Base-by-base conservation (phyloP, 2,888 invertebrate genomes). In the Nomada hirtipes region DNA sequence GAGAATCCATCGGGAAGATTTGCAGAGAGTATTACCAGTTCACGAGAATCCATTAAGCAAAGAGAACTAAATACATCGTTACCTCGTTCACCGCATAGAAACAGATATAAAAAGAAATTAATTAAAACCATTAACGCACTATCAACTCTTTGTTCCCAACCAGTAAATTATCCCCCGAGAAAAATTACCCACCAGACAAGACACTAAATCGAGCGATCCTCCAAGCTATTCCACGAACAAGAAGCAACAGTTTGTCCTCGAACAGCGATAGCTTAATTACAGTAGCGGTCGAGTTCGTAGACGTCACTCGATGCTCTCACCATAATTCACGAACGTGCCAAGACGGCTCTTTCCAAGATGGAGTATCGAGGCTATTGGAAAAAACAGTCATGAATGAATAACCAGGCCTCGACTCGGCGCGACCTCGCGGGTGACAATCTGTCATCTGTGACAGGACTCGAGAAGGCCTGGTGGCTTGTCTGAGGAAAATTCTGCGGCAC, bases 361-460 rank as follows among this genome's bases (percentile, higher is more conserved):
- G 52, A 53, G 47, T 18, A 60, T 50, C 57, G 10, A 18, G 42
- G 42, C 47, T n/a, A 63, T 75, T 20, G 15, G 11, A 20, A 26
- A 42, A 47, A 47, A 75, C n/a, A 11, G 1, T 42, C 64, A 23
- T 13, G 65, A 64, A 50, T 44, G 64, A 72, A 69, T 76, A 72
- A 47, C 23, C 15, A 7, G 13, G 18, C 1, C n/a, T 36, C 42
- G 23, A 80, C 59, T 69, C 42, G 2, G 47, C 65, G 52, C 55
- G 23, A 1, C 42, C 29, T n/a, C 55, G 59, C 50, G 68, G 80
- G 78, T 64, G 70, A 79, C 73, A 79, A 88, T 87, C 76, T 73
- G 83, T 87, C 83, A 86, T 50, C 60, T 61, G n/a, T 60, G 76
- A 81, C 76, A 76, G 55, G n/a, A 36, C 29, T 42, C 50, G 61